A percentile compares a stretch with the other conserved stretches of the same genome.
Evolutionary conservation across 2,113 vertebrate genomes (phyloP).

Genomic region (Indri indri): DNA sequence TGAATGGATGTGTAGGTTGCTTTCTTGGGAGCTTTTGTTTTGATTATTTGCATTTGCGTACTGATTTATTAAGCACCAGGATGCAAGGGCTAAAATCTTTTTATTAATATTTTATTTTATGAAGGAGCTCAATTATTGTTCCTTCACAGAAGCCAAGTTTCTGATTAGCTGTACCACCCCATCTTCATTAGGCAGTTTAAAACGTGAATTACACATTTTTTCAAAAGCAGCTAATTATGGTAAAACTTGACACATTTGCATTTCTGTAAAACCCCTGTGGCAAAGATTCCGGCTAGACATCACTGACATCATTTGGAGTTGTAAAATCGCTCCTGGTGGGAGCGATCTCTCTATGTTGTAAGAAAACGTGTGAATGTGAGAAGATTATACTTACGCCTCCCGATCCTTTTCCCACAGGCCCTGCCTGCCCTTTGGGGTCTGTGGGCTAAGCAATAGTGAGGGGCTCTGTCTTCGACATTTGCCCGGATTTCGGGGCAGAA

Average conservation of each 20-base stretch:
- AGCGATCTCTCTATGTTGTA: neutral
- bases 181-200: constrained; percentile 28
- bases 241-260: neutral
- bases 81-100: neutral
- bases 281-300: neutral
- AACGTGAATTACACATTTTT: constrained; percentile 10
- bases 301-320: neutral
- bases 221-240: neutral
- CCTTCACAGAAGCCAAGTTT: neutral
- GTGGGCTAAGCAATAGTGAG: neutral
- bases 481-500: neutral
- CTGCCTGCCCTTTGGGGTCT: neutral
- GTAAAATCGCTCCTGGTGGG: neutral
- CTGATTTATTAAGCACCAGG: neutral
- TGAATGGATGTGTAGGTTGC: neutral
- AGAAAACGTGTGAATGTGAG: neutral
- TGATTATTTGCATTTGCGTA: neutral
- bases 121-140: constrained; percentile 7
- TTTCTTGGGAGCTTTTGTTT: neutral
- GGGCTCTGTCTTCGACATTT: neutral
- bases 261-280: neutral
- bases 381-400: neutral
- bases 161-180: constrained; percentile 3
- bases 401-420: neutral
- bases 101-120: neutral